Evolutionary conservation across 2,113 vertebrate species (phyloP), one percentile per base, ranked within the genome.

Genomic region (Tetrao urogallus): DNA sequence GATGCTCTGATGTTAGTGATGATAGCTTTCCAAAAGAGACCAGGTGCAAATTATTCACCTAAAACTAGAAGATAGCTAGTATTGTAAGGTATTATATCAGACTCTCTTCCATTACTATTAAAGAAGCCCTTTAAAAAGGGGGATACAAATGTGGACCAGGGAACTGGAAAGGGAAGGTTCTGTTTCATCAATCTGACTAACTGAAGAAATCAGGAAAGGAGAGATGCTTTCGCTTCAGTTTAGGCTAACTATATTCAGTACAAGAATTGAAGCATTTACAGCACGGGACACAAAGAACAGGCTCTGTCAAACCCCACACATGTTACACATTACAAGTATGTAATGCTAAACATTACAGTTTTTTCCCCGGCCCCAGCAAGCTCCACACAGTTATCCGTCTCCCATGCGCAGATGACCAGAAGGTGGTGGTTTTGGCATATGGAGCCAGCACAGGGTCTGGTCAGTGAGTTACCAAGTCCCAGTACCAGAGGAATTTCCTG

Each of bases 341-440:
- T 54, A 54, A 30, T 17, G 8, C 27, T 30, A 30, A 54, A 30
- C 27, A 30, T 54, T 30, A 30, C 8, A 6, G 52, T 6, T 50
- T 82, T 70, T 66, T 17, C 10, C 20, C 22, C 48, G 27, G 74
- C 16, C 11, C 16, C 47, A 42, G 52, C 21, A 82, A 32, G 3
- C 11, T 36, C 28, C 6, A 1, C 0, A 0, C 0, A 4, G 20
- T 57, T 65, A 6, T 22, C 77, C 2, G 5, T 22, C 77, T 3
- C 13, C 36, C 12, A 15, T 11, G 8, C 21, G 47, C 15, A 65
- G 48, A 43, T 54, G 47, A 72, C 20, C 28, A 58, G 22, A 13
- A 72, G 1, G 3, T 6, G 20, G 12, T 42, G 36, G 19, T 28
- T 57, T 69, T 61, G 1, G 1, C 13, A 24, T 7, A 43, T 0